Percentiles rank a stretch among this genome's conserved stretches.
These are phyloP conservation scores for Etheostoma spectabile DNA, from an alignment of 2,113 vertebrate genomes.

Conservation along the genomic window DNA sequence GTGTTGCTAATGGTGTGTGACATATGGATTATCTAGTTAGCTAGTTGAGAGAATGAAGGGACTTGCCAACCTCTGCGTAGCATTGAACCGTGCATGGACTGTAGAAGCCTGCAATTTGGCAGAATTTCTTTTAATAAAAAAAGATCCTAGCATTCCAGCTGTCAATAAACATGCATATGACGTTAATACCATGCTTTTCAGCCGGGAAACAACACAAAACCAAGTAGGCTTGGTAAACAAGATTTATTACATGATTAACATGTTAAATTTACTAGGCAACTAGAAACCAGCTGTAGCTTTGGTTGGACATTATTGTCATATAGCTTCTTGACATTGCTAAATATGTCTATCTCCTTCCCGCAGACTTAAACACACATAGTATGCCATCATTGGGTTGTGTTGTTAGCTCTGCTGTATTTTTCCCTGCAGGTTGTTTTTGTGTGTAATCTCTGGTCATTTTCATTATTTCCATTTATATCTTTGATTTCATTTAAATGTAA, in stretches of 20 bases:
- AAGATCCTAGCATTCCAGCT: background rate
- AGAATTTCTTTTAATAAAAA: background rate
- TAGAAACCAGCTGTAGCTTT: background rate
- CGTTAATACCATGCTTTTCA: background rate
- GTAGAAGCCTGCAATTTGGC: background rate
- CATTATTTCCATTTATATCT: background rate
- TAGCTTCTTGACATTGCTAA: no score
- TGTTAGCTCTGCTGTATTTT: no score
- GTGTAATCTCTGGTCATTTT: background rate
- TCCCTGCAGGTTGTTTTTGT: no score
- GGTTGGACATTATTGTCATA: no score
- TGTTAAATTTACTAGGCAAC: background rate
- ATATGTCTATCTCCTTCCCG: no score
- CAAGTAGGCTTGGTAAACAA: background rate
- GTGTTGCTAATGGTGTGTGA: background rate
- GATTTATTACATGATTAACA: background rate
- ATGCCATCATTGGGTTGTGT: no score
- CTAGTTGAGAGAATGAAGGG: slow-evolving; percentile 1
- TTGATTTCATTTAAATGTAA: background rate
- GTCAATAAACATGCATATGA: background rate
- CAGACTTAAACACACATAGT: no score
- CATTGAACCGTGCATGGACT: background rate
- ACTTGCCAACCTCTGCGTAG: background rate
- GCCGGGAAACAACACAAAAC: background rate
- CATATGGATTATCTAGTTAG: slow-evolving; percentile 2